Percentiles rank a stretch among this genome's conserved stretches.
These are phyloP conservation scores for Liopterus haemorrhoidalis DNA, from an alignment of 2,888 invertebrate genomes.

Conservation along the genomic window DNA sequence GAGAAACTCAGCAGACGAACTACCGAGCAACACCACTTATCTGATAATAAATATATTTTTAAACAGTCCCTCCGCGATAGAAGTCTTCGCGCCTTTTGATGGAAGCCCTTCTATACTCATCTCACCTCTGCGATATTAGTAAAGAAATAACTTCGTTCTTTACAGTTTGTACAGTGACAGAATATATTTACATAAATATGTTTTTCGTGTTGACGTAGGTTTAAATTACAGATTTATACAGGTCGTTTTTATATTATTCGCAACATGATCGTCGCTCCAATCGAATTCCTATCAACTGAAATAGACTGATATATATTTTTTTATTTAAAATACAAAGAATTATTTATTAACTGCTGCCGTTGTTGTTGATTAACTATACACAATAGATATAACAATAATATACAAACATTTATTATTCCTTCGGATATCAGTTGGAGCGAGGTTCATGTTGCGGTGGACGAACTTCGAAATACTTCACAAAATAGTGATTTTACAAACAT, in stretches of 20 bases:
- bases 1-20: no score
- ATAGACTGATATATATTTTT: conserved; percentile 29
- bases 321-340: conserved; percentile 12
- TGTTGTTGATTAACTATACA: no score
- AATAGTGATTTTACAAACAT: conserved; percentile 17
- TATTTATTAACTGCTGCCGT: conserved; percentile 4
- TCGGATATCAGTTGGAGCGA: background rate
- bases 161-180: conserved; percentile 45
- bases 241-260: conserved; percentile 34
- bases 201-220: conserved; percentile 17
- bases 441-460: no score
- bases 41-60: conserved; percentile 16
- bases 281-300: conserved; percentile 22
- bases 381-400: conserved; percentile 1
- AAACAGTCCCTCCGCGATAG: background rate
- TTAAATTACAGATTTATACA: conserved; percentile 19
- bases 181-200: conserved; percentile 36
- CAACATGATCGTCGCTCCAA: conserved; percentile 11
- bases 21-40: no score
- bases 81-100: background rate
- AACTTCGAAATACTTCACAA: no score
- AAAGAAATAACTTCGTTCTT: conserved; percentile 39
- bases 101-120: conserved; percentile 10
- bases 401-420: conserved; percentile 12
- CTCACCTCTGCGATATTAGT: conserved; percentile 43